Evolutionary conservation across 1,140 invertebrate genomes (phyloP).

Genomic region (Magallana angulata): DNA sequence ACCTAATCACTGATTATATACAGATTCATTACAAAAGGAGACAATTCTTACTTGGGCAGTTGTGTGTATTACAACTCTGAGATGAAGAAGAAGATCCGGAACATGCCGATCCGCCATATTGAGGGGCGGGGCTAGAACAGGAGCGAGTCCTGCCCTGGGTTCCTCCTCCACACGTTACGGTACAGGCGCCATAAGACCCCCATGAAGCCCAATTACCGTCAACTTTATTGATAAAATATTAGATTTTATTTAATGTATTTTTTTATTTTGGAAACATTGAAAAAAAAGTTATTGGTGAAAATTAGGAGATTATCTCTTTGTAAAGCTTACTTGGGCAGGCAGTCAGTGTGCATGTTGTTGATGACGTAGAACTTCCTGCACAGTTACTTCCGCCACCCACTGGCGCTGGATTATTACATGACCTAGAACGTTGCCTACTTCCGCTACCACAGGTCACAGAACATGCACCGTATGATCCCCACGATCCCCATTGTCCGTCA

Average conservation of each 20-base stretch:
- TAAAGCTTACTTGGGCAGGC: neutral
- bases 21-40: neutral
- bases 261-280: too few species aligned
- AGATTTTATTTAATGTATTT: neutral
- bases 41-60: constrained; percentile 38
- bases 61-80: constrained; percentile 46
- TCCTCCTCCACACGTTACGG: constrained; percentile 93
- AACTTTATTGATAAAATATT: constrained; percentile 9
- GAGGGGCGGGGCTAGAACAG: constrained; percentile 64
- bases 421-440: constrained; percentile 57
- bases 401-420: constrained; percentile 71
- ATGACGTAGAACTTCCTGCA: constrained; percentile 46
- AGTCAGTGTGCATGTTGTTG: neutral
- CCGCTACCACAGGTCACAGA: constrained; percentile 68
- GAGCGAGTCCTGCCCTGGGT: constrained; percentile 84
- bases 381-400: constrained; percentile 63
- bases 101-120: constrained; percentile 62
- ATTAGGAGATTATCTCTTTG: too few species aligned
- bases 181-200: constrained; percentile 91
- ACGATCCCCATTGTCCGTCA: constrained; percentile 69
- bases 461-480: constrained; percentile 71
- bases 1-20: neutral
- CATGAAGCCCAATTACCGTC: constrained; percentile 43
- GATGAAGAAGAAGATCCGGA: constrained; percentile 27
- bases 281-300: too few species aligned